A percentile compares a stretch with the other conserved stretches of the same genome.
Evolutionary conservation across 2,888 invertebrate species (phyloP).

Genomic region (Pollenia labialis): DNA sequence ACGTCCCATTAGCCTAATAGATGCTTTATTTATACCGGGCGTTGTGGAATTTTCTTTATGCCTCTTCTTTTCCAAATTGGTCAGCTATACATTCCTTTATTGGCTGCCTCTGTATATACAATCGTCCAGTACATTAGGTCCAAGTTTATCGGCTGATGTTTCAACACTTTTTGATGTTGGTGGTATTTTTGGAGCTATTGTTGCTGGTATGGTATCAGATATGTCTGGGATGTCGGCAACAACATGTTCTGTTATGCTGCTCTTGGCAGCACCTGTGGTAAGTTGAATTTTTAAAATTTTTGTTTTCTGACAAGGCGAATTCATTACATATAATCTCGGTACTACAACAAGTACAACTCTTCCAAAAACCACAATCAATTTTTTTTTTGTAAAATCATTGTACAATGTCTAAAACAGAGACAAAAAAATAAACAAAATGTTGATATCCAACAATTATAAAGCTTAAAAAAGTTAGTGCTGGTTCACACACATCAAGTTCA

Average conservation of each 20-base stretch:
- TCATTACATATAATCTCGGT: no score
- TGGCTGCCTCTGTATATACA: constrained; percentile 97
- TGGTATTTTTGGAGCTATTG: constrained; percentile 94
- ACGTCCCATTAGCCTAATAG: constrained; percentile 80
- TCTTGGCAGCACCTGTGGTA: constrained; percentile 93
- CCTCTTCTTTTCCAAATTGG: constrained; percentile 97
- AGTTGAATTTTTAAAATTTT: constrained; percentile 26
- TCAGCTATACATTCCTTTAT: constrained; percentile 98
- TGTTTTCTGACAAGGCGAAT: no score
- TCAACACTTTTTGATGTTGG: constrained; percentile 95
- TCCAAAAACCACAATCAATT: no score
- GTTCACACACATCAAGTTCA: no score
- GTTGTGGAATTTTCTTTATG: constrained; percentile 96
- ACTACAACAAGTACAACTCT: no score
- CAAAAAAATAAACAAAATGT: no score
- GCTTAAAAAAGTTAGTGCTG: no score
- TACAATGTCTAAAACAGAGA: no score
- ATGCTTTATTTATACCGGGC: constrained; percentile 93
- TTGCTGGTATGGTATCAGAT: constrained; percentile 94
- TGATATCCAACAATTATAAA: no score
- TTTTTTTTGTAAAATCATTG: no score
- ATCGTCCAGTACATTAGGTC: constrained; percentile 90
- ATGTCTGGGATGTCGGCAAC: constrained; percentile 92
- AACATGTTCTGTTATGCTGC: constrained; percentile 93
- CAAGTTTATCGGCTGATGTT: constrained; percentile 89